phyloP scores from a whole-genome alignment of 2,113 vertebrate genomes.

The Microcebus murinus region DNA sequence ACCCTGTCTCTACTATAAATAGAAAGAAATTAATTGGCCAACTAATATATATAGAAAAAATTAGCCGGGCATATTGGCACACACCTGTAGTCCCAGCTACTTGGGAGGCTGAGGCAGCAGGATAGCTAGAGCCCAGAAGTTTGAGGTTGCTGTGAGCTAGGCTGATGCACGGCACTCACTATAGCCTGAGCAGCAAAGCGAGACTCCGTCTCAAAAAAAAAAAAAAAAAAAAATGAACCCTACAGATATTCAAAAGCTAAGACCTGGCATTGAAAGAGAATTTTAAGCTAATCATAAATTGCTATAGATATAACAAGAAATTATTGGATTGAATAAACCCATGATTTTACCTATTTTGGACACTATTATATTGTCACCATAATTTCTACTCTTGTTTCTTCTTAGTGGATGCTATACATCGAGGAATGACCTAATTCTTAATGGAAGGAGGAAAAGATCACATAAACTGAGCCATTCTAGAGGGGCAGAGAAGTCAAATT shows the following conservation, averaged over 20 bases:
- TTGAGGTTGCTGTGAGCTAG: too few species aligned
- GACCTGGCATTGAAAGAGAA: neutral
- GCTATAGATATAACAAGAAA: neutral
- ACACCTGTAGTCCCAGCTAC: too few species aligned
- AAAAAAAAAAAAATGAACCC: neutral
- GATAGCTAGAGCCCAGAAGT: too few species aligned
- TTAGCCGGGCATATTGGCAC: too few species aligned
- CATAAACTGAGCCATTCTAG: neutral
- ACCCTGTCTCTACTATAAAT: too few species aligned
- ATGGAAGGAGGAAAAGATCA: neutral
- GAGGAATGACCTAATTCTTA: neutral
- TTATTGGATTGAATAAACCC: neutral
- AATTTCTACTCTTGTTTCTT: neutral
- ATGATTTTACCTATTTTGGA: neutral
- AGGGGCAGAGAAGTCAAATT: neutral
- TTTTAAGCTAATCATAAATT: constrained; percentile 37
- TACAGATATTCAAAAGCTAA: neutral
- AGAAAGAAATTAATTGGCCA: too few species aligned
- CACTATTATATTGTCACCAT: neutral
- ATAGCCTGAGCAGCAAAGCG: too few species aligned
- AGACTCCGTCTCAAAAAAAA: too few species aligned
- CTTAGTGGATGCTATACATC: neutral
- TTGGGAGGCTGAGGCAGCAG: too few species aligned
- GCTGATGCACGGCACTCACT: too few species aligned
- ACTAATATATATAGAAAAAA: too few species aligned